Evolutionary conservation across 1,140 invertebrate species (phyloP).

Genomic region (Tachypleus tridentatus): DNA sequence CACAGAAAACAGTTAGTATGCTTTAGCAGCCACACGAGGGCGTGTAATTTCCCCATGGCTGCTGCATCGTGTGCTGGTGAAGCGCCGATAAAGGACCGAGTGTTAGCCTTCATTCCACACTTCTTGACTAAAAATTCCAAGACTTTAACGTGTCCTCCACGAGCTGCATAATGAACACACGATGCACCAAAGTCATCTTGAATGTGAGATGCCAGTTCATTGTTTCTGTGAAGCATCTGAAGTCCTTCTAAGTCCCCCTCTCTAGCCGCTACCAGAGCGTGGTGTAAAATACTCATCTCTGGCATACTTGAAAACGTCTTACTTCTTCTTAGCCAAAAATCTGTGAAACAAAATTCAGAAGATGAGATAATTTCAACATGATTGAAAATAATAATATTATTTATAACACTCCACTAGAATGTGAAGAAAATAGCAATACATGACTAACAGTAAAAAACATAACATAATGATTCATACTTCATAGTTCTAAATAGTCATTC

Average conservation of each 20-base stretch:
- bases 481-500: too few relatives aligned
- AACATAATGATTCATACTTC: too few relatives aligned
- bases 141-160: slow-evolving; percentile 30
- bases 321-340: too few relatives aligned
- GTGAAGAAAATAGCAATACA: too few relatives aligned
- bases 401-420: too few relatives aligned
- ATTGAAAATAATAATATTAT: too few relatives aligned
- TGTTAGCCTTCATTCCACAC: slow-evolving; percentile 26
- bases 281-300: slow-evolving; percentile 21
- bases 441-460: too few relatives aligned
- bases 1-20: slow-evolving; percentile 29
- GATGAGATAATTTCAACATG: too few relatives aligned
- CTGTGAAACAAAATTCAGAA: too few relatives aligned
- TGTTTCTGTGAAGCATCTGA: slow-evolving; percentile 20
- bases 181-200: slow-evolving; percentile 33
- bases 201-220: slow-evolving; percentile 20
- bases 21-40: slow-evolving; percentile 33
- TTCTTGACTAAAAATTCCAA: slow-evolving; percentile 30
- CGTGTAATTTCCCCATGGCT: slow-evolving; percentile 33
- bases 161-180: slow-evolving; percentile 36
- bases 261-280: slow-evolving; percentile 23
- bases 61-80: slow-evolving; percentile 38
- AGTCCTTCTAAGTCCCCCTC: slow-evolving; percentile 25
- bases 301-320: slow-evolving; percentile 6
- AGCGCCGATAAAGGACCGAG: slow-evolving; percentile 31